Evolutionary conservation across 2,113 vertebrate genomes (phyloP).

Genomic region (Gopherus evgoodei): DNA sequence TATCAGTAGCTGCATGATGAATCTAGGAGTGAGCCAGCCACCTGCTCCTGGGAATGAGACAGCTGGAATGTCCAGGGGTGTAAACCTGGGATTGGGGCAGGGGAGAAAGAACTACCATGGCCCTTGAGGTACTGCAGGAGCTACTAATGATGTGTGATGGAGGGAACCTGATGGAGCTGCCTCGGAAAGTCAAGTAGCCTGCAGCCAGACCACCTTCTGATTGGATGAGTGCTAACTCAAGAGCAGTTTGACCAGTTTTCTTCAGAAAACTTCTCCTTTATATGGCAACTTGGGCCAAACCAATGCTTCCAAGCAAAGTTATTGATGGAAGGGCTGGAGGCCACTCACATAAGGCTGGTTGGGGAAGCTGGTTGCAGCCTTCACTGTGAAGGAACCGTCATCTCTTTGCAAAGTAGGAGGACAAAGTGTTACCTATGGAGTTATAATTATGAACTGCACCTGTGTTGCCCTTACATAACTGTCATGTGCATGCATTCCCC

Average conservation of each 20-base stretch:
- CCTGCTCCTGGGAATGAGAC: not conserved
- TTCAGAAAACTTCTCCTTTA: not conserved
- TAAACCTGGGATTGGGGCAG: not conserved
- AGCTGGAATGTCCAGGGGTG: too few species aligned
- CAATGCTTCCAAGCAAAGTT: not conserved
- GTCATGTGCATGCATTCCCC: not conserved
- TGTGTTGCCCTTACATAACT: not conserved
- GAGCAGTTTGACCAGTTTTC: not conserved
- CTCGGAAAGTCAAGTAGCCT: not conserved
- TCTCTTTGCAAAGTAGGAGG: not conserved
- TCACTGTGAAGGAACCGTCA: not conserved
- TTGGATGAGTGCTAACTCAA: not conserved
- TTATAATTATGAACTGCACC: not conserved
- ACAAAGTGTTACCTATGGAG: not conserved
- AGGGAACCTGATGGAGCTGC: not conserved
- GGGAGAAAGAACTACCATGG: not conserved
- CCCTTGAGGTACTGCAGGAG: not conserved
- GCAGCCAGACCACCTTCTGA: not conserved
- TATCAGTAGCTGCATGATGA: too few species aligned
- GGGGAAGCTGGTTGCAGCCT: not conserved
- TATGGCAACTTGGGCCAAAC: not conserved
- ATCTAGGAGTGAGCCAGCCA: too few species aligned
- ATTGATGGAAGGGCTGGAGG: not conserved
- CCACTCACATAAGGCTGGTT: not conserved
- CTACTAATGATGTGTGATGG: not conserved